These are phyloP conservation scores for Ondatra zibethicus DNA, from an alignment of 2,113 vertebrate genomes.

Conservation along the genomic window DNA sequence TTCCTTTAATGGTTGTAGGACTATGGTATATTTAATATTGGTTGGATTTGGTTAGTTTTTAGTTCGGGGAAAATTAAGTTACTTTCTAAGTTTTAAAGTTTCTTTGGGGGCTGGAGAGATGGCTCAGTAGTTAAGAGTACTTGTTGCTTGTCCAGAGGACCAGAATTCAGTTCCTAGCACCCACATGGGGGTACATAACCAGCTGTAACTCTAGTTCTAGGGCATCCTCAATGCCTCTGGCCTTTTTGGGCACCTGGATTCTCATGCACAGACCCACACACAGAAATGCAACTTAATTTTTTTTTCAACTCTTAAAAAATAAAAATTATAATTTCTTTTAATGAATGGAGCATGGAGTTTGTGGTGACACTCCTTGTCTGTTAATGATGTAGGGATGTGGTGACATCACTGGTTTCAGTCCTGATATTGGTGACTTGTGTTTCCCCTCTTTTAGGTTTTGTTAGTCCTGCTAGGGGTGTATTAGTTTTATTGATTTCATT, in stretches of 20 bases:
- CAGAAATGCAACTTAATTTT: neutral
- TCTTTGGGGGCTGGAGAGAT: neutral
- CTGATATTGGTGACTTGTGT: neutral
- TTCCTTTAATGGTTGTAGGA: neutral
- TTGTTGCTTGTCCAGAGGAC: neutral
- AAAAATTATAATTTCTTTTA: neutral
- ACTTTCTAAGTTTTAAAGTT: neutral
- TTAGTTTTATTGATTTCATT: slow-evolving; percentile 11
- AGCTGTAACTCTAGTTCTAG: neutral
- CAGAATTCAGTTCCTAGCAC: neutral
- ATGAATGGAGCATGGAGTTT: neutral
- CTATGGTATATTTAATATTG: neutral
- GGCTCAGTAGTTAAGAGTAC: neutral
- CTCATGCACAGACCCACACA: neutral
- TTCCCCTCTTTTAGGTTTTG: neutral
- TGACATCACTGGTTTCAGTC: neutral
- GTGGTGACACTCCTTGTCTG: neutral
- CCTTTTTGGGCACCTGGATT: neutral
- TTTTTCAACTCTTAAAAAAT: neutral
- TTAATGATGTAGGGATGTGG: neutral
- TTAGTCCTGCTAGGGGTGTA: neutral
- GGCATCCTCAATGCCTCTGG: neutral
- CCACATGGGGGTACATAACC: neutral
- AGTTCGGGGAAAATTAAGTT: slow-evolving; percentile 16
- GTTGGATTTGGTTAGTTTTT: neutral